Base-by-base conservation (phyloP, 2,888 invertebrate species). In the Scaptomyza cyrtandrae region DNA sequence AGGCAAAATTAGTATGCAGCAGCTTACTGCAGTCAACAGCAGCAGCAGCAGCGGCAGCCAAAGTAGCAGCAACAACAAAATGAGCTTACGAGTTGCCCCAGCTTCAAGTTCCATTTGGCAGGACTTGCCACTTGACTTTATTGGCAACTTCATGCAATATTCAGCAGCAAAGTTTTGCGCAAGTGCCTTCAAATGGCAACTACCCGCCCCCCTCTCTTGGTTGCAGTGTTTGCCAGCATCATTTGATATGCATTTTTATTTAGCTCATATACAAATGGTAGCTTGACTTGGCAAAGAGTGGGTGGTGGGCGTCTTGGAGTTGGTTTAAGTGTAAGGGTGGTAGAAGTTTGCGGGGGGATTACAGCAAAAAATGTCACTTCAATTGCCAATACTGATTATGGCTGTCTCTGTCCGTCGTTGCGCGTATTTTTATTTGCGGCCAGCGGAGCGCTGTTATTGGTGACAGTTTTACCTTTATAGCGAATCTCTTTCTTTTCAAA, bases 131-230 rank as follows among this genome's bases (percentile, higher is more conserved):
- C 88, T 83, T 80, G 90, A 87, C 86, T 88, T 88, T 88, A 89
- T 89, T 89, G 89, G 86, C 90, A 90, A 90, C 89, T 85, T 89
- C 89, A 90, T 89, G 85, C 81, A 89, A 90, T 86, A 89, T 89
- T 89, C 81, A 89, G 69, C 61, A 88, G 87, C 48, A 39, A 83
- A 88, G 81, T 81, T 87, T 59, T 70, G 84, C 75, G 68, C 89
- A 80, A 84, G 85, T 88, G 89, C 78, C 63, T 60, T 72, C 83
- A 73, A 86, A 82, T 86, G 77, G 65, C 54, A 46, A 53, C 39
- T 61, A 56, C 48, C 49, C n/a, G 19, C n/a, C 48, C 10, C 35
- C 3, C 13, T 16, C 45, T 56, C n/a, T 27, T 46, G 52, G 43
- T 37, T 65, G 49, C 48, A 59, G 24, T 35, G 50, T n/a, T n/a